Evolutionary conservation across 2,113 vertebrate genomes (phyloP).

Genomic region (Furnarius figulus): DNA sequence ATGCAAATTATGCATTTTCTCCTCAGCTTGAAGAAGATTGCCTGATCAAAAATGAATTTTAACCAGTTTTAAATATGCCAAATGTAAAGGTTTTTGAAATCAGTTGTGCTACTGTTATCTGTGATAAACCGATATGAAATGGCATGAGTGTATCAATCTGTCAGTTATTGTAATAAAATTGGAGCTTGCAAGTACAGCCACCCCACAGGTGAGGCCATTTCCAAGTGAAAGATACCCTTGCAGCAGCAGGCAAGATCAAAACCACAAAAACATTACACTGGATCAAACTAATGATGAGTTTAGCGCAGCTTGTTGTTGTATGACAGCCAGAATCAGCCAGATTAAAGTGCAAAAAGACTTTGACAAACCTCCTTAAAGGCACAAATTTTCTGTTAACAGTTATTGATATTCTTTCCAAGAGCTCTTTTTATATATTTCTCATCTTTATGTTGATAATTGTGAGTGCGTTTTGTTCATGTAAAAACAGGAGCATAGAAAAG

Average conservation of each 20-base stretch:
- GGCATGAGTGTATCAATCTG: neutral
- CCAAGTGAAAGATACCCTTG: neutral
- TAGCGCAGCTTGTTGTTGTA: neutral
- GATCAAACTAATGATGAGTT: neutral
- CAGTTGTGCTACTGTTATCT: neutral
- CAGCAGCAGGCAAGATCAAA: neutral
- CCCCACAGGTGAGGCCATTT: neutral
- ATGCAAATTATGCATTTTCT: neutral
- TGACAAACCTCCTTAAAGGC: neutral
- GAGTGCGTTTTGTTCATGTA: neutral
- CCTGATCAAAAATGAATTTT: slow-evolving; percentile 11
- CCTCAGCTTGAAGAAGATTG: neutral
- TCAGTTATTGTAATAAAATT: neutral
- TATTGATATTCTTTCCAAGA: neutral
- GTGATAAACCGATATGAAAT: neutral
- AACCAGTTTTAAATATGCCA: neutral
- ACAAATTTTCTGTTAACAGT: neutral
- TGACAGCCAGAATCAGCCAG: neutral
- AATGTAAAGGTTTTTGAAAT: neutral
- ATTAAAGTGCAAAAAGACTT: neutral
- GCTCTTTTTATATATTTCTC: neutral
- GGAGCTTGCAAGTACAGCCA: neutral
- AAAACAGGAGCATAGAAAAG: neutral
- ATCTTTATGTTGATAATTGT: neutral
- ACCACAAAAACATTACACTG: neutral